A percentile compares a stretch with the other conserved stretches of the same genome.
Evolutionary conservation across 2,113 vertebrate species (phyloP).

Genomic region (Bostrychus sinensis): DNA sequence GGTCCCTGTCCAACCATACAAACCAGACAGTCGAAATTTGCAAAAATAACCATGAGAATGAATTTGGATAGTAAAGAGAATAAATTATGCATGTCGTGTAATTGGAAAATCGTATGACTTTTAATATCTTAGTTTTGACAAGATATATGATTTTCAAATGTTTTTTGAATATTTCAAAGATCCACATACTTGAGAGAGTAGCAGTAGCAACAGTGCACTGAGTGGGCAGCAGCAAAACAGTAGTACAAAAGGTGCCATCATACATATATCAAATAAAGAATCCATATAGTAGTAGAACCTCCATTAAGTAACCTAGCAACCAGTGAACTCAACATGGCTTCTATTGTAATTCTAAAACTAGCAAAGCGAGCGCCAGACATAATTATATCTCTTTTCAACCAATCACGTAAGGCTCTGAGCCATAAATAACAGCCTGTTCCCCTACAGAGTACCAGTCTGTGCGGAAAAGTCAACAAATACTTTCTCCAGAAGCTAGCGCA

Average conservation of each 20-base stretch:
- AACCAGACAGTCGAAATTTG: too few relatives aligned
- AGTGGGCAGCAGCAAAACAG: not conserved
- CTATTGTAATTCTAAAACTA: conserved; percentile 66
- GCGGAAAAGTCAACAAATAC: conserved; percentile 77
- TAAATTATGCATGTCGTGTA: conserved; percentile 17
- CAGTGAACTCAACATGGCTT: conserved; percentile 63
- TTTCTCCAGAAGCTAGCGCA: conserved; percentile 63
- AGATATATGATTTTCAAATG: too few relatives aligned
- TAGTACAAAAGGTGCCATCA: conserved; percentile 9
- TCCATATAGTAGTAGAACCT: conserved; percentile 25
- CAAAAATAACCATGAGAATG: conserved; percentile 19
- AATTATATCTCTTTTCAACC: conserved; percentile 75
- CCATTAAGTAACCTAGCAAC: conserved; percentile 75
- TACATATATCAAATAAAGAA: conserved; percentile 27
- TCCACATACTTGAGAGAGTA: too few relatives aligned
- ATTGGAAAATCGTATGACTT: not conserved
- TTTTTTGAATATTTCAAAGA: too few relatives aligned
- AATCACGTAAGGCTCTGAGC: conserved; percentile 67
- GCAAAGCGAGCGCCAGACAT: conserved; percentile 62
- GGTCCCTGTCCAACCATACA: conserved; percentile 44
- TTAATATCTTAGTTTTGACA: too few relatives aligned
- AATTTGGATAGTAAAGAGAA: conserved; percentile 7
- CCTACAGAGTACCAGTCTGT: conserved; percentile 69
- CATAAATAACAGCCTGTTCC: conserved; percentile 77
- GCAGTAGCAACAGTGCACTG: not conserved